phyloP scores from a whole-genome alignment of 2,888 invertebrate species.

The Sesia apiformis region DNA sequence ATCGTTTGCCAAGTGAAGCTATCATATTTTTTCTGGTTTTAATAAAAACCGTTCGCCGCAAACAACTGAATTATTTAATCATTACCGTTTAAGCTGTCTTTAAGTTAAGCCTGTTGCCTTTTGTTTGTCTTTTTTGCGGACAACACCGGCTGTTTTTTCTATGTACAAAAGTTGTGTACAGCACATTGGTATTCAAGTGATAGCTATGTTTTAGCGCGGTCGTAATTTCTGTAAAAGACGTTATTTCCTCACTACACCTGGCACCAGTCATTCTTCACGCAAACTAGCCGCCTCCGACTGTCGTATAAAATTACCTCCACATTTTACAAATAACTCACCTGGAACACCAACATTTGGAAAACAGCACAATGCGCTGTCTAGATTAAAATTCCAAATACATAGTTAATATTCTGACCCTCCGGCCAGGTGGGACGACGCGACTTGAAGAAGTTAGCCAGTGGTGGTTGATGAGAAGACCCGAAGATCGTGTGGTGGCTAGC shows the following conservation, averaged over 20 bases:
- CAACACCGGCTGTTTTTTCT: slow-evolving; percentile 32
- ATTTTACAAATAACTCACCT: too few relatives aligned
- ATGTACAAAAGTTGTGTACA: slow-evolving; percentile 14
- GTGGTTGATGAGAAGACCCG: too few relatives aligned
- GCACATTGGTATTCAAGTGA: not conserved
- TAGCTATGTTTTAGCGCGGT: slow-evolving; percentile 14
- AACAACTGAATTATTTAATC: slow-evolving; percentile 47
- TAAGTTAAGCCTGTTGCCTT: slow-evolving; percentile 43
- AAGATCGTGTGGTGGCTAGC: too few relatives aligned
- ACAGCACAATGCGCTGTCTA: too few relatives aligned
- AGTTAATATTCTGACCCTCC: too few relatives aligned
- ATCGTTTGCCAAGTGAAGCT: not conserved
- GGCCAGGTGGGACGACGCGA: too few relatives aligned
- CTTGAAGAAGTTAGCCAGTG: too few relatives aligned
- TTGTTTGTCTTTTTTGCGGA: slow-evolving; percentile 25
- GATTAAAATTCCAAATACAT: too few relatives aligned
- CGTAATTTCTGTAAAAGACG: slow-evolving; percentile 21
- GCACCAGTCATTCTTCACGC: slow-evolving; percentile 6
- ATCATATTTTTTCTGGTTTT: slow-evolving; percentile 1
- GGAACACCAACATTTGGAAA: too few relatives aligned
- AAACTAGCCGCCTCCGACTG: not conserved
- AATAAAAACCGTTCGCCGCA: slow-evolving; percentile 41
- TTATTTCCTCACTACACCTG: slow-evolving; percentile 30
- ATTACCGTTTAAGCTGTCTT: slow-evolving; percentile 54
- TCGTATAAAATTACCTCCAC: too few relatives aligned